These are phyloP conservation scores for Zhengitettix transpicula DNA, from an alignment of 2,888 invertebrate genomes.

Conservation along the genomic window DNA sequence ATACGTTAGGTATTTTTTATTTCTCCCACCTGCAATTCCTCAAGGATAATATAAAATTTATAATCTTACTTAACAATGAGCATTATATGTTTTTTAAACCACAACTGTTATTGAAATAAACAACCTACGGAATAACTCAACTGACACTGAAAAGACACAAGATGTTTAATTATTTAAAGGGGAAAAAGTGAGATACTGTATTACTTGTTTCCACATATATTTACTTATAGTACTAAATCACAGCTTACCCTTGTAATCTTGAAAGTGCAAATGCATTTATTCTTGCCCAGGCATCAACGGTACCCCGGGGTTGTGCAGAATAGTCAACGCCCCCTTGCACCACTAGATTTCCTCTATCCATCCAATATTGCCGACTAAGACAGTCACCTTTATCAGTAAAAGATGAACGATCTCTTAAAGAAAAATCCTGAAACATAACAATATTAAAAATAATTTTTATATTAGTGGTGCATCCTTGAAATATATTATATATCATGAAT, in stretches of 20 bases:
- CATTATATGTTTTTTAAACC: too few species aligned
- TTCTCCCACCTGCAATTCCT: too few species aligned
- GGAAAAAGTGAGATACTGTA: too few species aligned
- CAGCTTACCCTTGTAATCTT: conserved; percentile 47
- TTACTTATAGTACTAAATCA: too few species aligned
- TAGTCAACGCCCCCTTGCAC: conserved; percentile 57
- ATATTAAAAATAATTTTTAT: neutral
- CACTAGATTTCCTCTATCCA: conserved; percentile 56
- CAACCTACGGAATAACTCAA: too few species aligned
- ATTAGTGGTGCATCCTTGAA: neutral
- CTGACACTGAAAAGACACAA: too few species aligned
- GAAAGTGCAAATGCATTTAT: conserved; percentile 51
- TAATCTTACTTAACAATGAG: too few species aligned
- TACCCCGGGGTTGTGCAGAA: conserved; percentile 38
- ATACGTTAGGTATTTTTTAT: too few species aligned
- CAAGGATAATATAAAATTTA: too few species aligned
- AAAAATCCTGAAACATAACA: conserved; percentile 28
- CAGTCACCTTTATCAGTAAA: conserved; percentile 49
- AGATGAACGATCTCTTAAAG: conserved; percentile 26
- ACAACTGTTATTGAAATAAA: too few species aligned
- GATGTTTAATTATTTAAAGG: too few species aligned
- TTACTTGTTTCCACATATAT: too few species aligned
- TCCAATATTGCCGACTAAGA: conserved; percentile 55
- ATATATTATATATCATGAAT: neutral
- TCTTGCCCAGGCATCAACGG: conserved; percentile 42